Evolutionary conservation across 2,888 invertebrate species (phyloP).

Genomic region (Rutpela maculata): DNA sequence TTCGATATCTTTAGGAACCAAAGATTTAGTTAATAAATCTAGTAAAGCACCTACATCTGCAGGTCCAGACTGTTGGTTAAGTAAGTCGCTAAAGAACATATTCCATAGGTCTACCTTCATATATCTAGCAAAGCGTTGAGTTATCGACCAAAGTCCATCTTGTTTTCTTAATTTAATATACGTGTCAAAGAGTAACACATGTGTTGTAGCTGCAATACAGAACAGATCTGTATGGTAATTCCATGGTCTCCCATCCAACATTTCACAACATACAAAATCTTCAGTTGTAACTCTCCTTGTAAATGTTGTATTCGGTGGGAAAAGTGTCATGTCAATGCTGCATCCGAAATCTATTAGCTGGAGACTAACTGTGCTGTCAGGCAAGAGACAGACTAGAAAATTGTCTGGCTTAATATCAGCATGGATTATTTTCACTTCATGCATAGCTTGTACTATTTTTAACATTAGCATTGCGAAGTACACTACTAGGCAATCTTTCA

Average conservation of each 20-base stretch:
- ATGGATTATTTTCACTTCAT: conserved; percentile 92
- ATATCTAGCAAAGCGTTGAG: conserved; percentile 69
- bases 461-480: conserved; percentile 89
- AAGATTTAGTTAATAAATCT: conserved; percentile 62
- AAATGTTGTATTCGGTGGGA: conserved; percentile 87
- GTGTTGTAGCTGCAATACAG: conserved; percentile 91
- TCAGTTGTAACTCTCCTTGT: conserved; percentile 81
- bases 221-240: conserved; percentile 95
- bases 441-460: conserved; percentile 88
- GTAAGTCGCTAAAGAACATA: conserved; percentile 84
- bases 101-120: conserved; percentile 86
- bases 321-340: conserved; percentile 93
- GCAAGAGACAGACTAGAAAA: conserved; percentile 79
- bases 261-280: conserved; percentile 90
- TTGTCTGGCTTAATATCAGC: conserved; percentile 98
- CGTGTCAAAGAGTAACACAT: conserved; percentile 90
- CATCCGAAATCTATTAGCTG: conserved; percentile 96
- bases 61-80: conserved; percentile 78
- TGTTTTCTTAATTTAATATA: conserved; percentile 84
- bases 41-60: conserved; percentile 66
- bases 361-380: conserved; percentile 78
- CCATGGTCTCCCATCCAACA: conserved; percentile 94
- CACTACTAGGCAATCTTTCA: conserved; percentile 85
- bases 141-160: conserved; percentile 69
- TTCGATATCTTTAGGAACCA: conserved; percentile 55